Evolutionary conservation across 2,113 vertebrate species (phyloP), one percentile per base, ranked within the genome.

Genomic region (Indicator indicator): DNA sequence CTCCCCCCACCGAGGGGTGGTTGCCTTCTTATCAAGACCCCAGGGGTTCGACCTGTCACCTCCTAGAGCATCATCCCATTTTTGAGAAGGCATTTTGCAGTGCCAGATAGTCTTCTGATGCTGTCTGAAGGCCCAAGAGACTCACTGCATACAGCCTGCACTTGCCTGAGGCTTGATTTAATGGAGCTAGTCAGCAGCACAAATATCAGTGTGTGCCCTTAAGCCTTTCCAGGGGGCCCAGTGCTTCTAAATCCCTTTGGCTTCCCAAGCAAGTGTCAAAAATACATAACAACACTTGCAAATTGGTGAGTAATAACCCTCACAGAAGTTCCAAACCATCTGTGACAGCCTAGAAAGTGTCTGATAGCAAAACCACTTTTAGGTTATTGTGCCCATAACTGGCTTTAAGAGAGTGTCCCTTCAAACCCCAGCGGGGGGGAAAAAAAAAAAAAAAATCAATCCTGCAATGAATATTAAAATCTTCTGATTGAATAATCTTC

Each of bases 1-100:
- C 30, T 15, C 33, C 18, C 48, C 28, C n/a, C 0, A 0, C 2
- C 0, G 13, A 18, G 11, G 28, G 13, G 6, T 44, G 14, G 11
- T 3, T 69, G 24, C 28, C 55, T 27, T 2, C 71, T 83, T 65
- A 71, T 40, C 28, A 54, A 56, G 40, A 85, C 4, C 52, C 8
- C 18, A 70, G 1, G 1, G 3, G n/a, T 12, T 71, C 58, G 38
- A 58, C 20, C 11, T 21, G 10, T 50, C 18, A 1, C 27, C 20
- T 75, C 59, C 17, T 13, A 75, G 26, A 42, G 62, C 4, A 1
- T 7, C 38, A 79, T 3, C 28, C 24, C 3, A 0, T 46, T 60
- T 38, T 44, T 23, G 60, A 72, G n/a, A 59, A 32, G 27, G 17
- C 6, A 15, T 18, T 59, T 40, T 55, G 54, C 33, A n/a, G 20